Evolutionary conservation across 2,797 vertebrate species (phyloP).

Genomic region (Enteromius thamalakanensis): DNA sequence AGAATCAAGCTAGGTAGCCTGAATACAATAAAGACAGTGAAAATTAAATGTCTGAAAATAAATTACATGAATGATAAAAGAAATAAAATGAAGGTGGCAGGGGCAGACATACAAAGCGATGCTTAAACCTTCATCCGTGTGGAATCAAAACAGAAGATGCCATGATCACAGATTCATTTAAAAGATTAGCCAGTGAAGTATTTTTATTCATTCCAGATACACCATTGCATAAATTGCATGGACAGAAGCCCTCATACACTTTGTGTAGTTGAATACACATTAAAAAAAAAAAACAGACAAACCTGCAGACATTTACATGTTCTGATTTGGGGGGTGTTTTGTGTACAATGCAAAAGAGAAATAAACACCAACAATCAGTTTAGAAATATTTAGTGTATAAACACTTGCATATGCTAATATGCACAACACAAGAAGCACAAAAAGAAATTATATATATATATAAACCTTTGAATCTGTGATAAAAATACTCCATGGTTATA

Average conservation of each 20-base stretch:
- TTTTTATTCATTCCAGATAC: constrained; percentile 31
- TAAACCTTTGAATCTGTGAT: neutral
- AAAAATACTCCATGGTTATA: constrained; percentile 48
- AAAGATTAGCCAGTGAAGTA: constrained; percentile 37
- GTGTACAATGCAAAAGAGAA: constrained; percentile 40
- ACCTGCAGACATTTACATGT: constrained; percentile 1
- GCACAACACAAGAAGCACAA: constrained; percentile 56
- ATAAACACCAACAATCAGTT: constrained; percentile 44
- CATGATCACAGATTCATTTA: constrained; percentile 16
- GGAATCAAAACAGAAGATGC: constrained; percentile 33
- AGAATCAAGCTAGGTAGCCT: constrained; percentile 37
- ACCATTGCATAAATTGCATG: constrained; percentile 21
- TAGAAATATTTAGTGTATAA: constrained; percentile 56
- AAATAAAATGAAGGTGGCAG: neutral
- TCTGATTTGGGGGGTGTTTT: constrained; percentile 12
- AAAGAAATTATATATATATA: constrained; percentile 1
- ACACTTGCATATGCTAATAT: constrained; percentile 58
- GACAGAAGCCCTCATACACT: constrained; percentile 32
- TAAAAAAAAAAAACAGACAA: neutral
- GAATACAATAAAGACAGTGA: constrained; percentile 29
- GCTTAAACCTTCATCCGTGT: neutral
- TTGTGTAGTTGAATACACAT: constrained; percentile 21
- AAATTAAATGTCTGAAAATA: constrained; percentile 34
- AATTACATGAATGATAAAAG: constrained; percentile 30
- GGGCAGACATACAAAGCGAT: neutral